These are phyloP conservation scores for Colinus virginianus DNA, from an alignment of 2,113 vertebrate genomes.

Conservation along the genomic window DNA sequence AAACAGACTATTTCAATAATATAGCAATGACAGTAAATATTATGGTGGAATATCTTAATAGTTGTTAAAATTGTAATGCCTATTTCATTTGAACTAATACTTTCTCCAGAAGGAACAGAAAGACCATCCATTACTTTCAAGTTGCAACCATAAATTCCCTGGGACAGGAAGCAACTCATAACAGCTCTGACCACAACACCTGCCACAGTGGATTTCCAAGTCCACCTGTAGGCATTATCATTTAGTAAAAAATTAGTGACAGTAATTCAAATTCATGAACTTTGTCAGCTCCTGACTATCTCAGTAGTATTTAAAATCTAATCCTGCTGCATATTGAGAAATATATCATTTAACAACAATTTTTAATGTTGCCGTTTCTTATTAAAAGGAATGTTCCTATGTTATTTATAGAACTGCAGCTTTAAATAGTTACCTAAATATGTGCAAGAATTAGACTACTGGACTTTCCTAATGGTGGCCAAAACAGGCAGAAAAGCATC, in stretches of 20 bases:
- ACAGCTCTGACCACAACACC: neutral
- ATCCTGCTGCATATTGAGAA: neutral
- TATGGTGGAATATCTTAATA: constrained; percentile 10
- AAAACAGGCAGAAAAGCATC: neutral
- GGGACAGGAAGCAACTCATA: constrained; percentile 1
- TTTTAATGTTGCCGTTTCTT: constrained; percentile 15
- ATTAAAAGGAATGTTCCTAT: neutral
- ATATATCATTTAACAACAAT: neutral
- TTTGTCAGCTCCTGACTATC: neutral
- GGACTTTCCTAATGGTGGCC: neutral
- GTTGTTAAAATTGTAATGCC: constrained; percentile 32
- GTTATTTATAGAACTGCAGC: neutral
- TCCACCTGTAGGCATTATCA: neutral
- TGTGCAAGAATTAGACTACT: neutral
- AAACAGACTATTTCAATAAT: constrained; percentile 29
- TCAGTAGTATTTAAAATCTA: neutral
- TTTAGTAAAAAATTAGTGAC: neutral
- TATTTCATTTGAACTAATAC: neutral
- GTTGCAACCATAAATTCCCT: neutral
- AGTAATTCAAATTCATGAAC: neutral
- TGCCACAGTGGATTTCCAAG: neutral
- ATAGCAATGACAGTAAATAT: neutral
- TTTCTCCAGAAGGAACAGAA: constrained; percentile 13
- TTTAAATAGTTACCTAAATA: neutral
- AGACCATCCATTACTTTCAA: constrained; percentile 21